These are phyloP conservation scores for Orthonyx spaldingii DNA, from an alignment of 2,113 vertebrate species.

Conservation along the genomic window DNA sequence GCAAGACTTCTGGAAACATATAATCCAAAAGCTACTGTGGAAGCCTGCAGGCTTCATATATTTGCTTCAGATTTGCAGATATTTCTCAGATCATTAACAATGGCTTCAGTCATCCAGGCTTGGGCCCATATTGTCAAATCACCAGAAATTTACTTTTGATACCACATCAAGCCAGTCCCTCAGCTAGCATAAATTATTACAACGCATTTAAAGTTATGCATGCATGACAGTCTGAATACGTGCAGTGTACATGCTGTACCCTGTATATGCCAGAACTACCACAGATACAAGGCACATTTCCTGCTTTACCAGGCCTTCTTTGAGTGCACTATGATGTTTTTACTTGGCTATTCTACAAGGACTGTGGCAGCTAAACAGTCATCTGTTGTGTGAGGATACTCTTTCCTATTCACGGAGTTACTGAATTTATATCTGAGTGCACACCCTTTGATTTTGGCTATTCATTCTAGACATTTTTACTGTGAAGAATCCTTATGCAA, in stretches of 20 bases:
- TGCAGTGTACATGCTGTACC: accelerated
- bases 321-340: background rate
- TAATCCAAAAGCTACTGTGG: background rate
- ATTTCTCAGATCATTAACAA: background rate
- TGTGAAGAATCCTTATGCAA: background rate
- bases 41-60: background rate
- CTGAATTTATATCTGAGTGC: background rate
- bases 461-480: background rate
- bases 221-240: background rate
- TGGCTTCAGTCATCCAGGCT: background rate
- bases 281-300: background rate
- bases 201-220: background rate
- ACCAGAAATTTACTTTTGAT: background rate
- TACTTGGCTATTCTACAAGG: background rate
- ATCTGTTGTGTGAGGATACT: background rate
- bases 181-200: background rate
- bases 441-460: background rate
- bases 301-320: background rate
- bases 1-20: background rate
- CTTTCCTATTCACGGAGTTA: background rate
- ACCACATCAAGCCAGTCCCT: background rate
- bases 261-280: background rate
- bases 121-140: background rate
- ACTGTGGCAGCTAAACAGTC: background rate
- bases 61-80: background rate